Conservation (phyloP, 2,888 invertebrate genomes). For the Polyploca ridens region DNA sequence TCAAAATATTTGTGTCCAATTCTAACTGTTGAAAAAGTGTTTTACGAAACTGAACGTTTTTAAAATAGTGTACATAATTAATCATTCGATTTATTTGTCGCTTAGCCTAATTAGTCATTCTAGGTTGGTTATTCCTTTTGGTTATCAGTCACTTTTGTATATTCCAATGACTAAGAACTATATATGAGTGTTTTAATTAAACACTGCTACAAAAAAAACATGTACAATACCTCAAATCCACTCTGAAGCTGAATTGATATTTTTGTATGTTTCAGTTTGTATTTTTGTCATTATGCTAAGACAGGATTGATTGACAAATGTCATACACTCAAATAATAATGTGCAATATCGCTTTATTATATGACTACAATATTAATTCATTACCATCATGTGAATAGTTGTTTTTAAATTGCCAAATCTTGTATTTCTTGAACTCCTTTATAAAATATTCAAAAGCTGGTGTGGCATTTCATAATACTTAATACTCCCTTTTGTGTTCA, state of each 20-base stretch:
- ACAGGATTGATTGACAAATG: background rate
- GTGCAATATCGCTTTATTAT: background rate
- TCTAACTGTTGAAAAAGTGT: too few species aligned
- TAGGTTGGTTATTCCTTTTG: too few species aligned
- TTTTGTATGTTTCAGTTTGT: background rate
- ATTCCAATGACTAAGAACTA: too few species aligned
- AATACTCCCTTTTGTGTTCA: slow-evolving; percentile 9
- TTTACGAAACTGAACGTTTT: too few species aligned
- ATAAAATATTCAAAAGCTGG: background rate
- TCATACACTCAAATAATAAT: background rate
- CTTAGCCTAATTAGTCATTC: too few species aligned
- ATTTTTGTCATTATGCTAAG: background rate
- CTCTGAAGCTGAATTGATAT: background rate
- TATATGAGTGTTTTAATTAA: background rate
- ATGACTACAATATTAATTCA: background rate
- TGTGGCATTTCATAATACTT: slow-evolving; percentile 2
- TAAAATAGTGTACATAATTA: too few species aligned
- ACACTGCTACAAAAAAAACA: background rate
- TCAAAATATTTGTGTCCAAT: too few species aligned
- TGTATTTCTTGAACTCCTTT: background rate
- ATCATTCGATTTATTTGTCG: too few species aligned
- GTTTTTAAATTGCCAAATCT: background rate
- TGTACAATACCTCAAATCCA: background rate
- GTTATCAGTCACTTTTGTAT: too few species aligned
- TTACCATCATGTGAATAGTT: background rate